phyloP scores from a whole-genome alignment of 2,888 invertebrate genomes.

The Acanthococcus lagerstroemiae region DNA sequence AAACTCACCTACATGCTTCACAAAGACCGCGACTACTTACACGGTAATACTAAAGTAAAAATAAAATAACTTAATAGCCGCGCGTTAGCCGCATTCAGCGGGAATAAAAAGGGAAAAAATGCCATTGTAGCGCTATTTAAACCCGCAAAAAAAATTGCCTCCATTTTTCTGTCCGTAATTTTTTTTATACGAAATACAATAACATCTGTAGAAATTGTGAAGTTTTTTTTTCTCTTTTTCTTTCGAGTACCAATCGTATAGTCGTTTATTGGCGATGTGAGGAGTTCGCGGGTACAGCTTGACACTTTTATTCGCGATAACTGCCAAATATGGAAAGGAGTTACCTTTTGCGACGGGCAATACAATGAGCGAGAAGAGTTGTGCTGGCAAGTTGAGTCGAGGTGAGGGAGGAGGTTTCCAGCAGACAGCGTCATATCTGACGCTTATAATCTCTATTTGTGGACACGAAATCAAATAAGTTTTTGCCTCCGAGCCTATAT shows the following conservation, averaged over 20 bases:
- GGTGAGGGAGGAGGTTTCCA: background rate
- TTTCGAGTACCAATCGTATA: background rate
- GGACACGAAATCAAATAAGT: background rate
- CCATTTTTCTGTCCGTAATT: too few relatives aligned
- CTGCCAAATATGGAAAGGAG: conserved; percentile 9
- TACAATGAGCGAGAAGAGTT: background rate
- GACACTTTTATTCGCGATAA: conserved; percentile 7
- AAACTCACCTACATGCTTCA: too few relatives aligned
- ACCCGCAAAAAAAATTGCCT: too few relatives aligned
- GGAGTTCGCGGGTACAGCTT: too few relatives aligned
- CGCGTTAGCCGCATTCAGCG: too few relatives aligned
- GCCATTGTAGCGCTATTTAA: too few relatives aligned
- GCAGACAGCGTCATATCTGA: conserved; percentile 12
- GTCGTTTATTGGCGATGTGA: too few relatives aligned
- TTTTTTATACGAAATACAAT: background rate
- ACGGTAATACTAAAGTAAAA: too few relatives aligned
- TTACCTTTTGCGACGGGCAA: background rate
- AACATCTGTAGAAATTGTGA: background rate
- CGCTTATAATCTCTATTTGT: background rate
- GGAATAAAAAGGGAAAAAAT: too few relatives aligned
- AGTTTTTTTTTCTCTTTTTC: background rate
- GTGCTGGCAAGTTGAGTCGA: background rate
- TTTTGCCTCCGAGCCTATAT: background rate
- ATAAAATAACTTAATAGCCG: too few relatives aligned
- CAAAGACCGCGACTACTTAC: too few relatives aligned